Evolutionary conservation across 1,140 invertebrate genomes (phyloP).

Genomic region (Bombus cullumanus): DNA sequence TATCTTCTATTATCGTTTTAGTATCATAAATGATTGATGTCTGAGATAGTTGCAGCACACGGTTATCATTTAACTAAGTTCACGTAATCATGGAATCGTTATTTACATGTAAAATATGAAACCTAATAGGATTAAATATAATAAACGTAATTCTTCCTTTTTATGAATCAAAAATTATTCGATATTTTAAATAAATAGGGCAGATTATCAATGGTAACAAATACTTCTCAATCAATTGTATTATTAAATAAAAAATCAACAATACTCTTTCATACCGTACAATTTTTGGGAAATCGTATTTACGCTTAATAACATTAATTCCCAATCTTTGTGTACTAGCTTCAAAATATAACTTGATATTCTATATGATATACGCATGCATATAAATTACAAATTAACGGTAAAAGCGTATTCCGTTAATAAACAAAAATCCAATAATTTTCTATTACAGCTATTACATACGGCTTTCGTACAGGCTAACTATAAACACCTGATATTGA

Average conservation of each 20-base stretch:
- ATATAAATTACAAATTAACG: background rate
- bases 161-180: background rate
- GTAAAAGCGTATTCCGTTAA: background rate
- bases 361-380: too few species aligned
- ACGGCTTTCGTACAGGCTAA: background rate
- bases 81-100: background rate
- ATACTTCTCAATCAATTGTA: background rate
- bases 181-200: background rate
- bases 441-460: background rate
- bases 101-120: background rate
- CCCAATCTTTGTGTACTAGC: background rate
- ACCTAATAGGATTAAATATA: background rate
- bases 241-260: background rate
- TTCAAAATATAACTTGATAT: background rate
- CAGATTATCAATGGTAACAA: background rate
- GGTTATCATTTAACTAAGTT: too few species aligned
- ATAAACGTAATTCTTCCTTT: background rate
- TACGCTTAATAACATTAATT: background rate
- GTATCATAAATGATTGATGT: too few species aligned
- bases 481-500: too few species aligned
- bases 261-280: too few species aligned
- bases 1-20: background rate
- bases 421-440: background rate
- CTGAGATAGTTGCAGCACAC: too few species aligned
- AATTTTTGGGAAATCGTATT: background rate